Conservation (phyloP, 2,888 invertebrate genomes). For the Catotricha subobsoleta region DNA sequence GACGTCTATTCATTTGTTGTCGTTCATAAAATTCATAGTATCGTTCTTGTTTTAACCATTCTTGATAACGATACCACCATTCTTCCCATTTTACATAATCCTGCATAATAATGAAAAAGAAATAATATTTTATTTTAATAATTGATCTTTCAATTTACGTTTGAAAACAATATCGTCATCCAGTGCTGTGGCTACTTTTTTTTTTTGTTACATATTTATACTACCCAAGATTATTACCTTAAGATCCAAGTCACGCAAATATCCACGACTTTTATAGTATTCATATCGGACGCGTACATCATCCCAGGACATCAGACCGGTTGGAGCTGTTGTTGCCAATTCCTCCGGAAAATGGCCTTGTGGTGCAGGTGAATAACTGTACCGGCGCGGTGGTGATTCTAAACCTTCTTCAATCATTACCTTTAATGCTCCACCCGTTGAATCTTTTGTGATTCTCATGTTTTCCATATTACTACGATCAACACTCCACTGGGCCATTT, state of each 20-base stretch:
- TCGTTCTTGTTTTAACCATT: constrained; percentile 55
- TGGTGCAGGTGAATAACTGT: constrained; percentile 44
- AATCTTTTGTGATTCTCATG: constrained; percentile 69
- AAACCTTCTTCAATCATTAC: constrained; percentile 55
- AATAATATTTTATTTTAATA: too few species aligned
- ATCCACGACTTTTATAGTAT: constrained; percentile 77
- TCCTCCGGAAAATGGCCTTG: constrained; percentile 67
- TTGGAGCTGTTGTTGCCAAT: constrained; percentile 50
- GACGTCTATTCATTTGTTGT: constrained; percentile 26
- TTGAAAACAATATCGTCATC: too few species aligned
- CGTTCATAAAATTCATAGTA: constrained; percentile 31
- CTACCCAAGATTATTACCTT: constrained; percentile 17
- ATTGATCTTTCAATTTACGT: not conserved
- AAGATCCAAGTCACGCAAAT: constrained; percentile 45
- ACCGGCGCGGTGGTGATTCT: constrained; percentile 38
- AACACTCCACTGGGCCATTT: constrained; percentile 82
- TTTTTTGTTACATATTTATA: too few species aligned
- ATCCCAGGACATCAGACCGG: constrained; percentile 66
- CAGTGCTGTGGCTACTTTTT: too few species aligned
- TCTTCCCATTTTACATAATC: constrained; percentile 88
- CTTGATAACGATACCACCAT: constrained; percentile 83
- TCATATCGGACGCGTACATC: constrained; percentile 75
- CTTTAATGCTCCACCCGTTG: constrained; percentile 51
- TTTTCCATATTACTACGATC: constrained; percentile 69
- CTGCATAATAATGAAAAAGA: constrained; percentile 51